phyloP scores from a whole-genome alignment of 2,113 vertebrate species.

The Cyanoramphus novaezelandiae region DNA sequence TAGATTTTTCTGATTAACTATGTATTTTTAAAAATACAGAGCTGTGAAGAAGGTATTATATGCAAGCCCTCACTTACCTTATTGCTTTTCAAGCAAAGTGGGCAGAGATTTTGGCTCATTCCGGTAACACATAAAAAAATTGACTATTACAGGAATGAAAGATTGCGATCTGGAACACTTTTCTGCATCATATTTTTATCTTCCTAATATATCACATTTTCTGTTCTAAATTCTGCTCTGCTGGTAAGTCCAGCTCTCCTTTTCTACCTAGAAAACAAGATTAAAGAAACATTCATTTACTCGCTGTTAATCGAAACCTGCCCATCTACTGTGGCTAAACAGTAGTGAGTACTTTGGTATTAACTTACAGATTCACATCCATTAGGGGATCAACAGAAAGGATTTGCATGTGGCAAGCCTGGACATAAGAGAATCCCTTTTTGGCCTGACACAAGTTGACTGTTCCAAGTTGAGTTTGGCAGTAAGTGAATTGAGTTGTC shows the following conservation, averaged over 20 bases:
- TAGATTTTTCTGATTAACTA: background rate
- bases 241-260: conserved; percentile 76
- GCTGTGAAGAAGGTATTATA: background rate
- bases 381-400: background rate
- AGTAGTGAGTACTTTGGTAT: background rate
- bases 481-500: conserved; percentile 39
- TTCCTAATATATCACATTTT: conserved; percentile 23
- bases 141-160: conserved; percentile 78
- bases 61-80: conserved; percentile 50
- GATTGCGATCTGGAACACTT: conserved; percentile 73
- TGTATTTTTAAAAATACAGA: background rate
- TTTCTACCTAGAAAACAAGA: conserved; percentile 72
- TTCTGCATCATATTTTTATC: conserved; percentile 70
- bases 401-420: background rate
- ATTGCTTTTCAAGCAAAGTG: conserved; percentile 69
- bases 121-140: conserved; percentile 76
- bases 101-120: conserved; percentile 73
- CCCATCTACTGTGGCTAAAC: background rate
- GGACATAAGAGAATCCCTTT: background rate
- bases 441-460: background rate
- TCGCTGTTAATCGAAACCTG: background rate
- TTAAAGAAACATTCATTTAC: background rate
- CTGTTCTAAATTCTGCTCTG: conserved; percentile 76
- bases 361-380: accelerated
- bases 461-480: conserved; percentile 9